Conservation (phyloP, 1,140 invertebrate genomes). For the Bombus balteatus region DNA sequence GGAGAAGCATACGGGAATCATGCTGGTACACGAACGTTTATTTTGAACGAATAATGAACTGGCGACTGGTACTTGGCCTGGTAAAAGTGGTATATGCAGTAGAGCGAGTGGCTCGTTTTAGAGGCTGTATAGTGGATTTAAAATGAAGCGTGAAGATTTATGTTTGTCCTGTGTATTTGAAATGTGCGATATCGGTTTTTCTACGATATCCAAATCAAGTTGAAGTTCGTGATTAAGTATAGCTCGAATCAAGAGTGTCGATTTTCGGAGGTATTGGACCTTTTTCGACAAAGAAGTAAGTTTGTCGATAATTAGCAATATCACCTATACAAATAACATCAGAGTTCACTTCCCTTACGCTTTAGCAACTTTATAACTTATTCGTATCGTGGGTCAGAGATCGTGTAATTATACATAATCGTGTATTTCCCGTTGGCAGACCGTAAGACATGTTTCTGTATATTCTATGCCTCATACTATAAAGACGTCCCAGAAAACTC, state of each 20-base stretch:
- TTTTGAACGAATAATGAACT: background rate
- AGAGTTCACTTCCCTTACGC: rapidly evolving
- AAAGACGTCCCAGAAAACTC: background rate
- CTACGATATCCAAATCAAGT: background rate
- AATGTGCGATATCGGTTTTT: background rate
- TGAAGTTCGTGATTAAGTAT: background rate
- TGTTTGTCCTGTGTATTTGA: background rate
- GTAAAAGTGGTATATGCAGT: background rate
- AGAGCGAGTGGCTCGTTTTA: background rate
- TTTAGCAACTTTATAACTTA: background rate
- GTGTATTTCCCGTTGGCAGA: background rate
- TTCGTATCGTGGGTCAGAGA: background rate
- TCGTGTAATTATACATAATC: background rate
- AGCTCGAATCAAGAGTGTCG: background rate
- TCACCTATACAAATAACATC: background rate
- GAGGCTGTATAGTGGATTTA: background rate
- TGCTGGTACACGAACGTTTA: background rate
- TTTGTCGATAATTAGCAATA: background rate
- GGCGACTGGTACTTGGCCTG: background rate
- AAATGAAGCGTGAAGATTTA: background rate
- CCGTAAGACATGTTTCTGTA: background rate
- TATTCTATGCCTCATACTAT: background rate
- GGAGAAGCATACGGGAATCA: background rate
- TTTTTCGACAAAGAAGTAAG: background rate
- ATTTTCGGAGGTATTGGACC: too few relatives aligned